A percentile compares a stretch with the other conserved stretches of the same genome.
phyloP scores from a whole-genome alignment of 2,888 invertebrate genomes.

The Melinaea menophilus region DNA sequence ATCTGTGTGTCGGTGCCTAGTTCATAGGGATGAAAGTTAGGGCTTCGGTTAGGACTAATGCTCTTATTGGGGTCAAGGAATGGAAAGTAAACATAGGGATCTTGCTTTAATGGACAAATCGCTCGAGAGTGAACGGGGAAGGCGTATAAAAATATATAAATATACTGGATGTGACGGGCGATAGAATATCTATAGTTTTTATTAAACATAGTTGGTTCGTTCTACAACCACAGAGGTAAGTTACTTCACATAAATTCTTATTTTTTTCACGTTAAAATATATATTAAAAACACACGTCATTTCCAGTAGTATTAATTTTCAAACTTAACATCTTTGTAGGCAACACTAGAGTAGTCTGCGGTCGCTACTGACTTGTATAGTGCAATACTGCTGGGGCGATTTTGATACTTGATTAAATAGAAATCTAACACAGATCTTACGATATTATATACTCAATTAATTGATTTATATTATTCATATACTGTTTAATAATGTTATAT shows the following conservation, averaged over 20 bases:
- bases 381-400: constrained; percentile 31
- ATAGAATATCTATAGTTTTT: not conserved
- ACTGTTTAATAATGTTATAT: too few species aligned
- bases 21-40: constrained; percentile 6
- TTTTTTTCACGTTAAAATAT: not conserved
- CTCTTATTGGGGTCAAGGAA: constrained; percentile 23
- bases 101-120: constrained; percentile 34
- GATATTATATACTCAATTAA: too few species aligned
- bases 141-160: constrained; percentile 34
- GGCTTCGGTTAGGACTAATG: constrained; percentile 20
- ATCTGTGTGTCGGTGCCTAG: not conserved
- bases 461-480: too few species aligned
- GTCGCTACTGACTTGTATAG: constrained; percentile 40
- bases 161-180: constrained; percentile 33
- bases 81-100: constrained; percentile 26
- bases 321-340: constrained; percentile 23
- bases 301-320: constrained; percentile 15
- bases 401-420: constrained; percentile 9
- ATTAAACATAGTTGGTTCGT: too few species aligned
- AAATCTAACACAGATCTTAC: too few species aligned
- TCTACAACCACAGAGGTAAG: too few species aligned
- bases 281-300: constrained; percentile 9
- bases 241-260: too few species aligned
- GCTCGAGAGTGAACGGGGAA: constrained; percentile 35
- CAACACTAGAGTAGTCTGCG: constrained; percentile 40